Conservation (phyloP, 2,113 vertebrate species). For the Entomyzon cyanotis region DNA sequence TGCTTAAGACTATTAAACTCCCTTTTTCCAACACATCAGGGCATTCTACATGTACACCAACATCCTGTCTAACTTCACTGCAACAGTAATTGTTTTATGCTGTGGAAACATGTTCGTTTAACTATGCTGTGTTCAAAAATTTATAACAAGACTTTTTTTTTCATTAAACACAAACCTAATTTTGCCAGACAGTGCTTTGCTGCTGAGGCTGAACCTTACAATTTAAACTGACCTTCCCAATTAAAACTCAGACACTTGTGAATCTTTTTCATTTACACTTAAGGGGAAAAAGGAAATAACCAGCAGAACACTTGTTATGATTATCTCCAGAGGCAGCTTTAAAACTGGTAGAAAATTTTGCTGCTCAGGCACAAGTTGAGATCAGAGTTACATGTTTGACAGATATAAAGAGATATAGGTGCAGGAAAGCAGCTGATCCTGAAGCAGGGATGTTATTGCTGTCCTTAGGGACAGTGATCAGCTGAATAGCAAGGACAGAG, state of each 20-base stretch:
- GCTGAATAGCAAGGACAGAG: fast-evolving
- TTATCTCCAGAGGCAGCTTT: neutral
- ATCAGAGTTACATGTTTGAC: neutral
- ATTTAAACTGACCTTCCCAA: neutral
- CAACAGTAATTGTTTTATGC: neutral
- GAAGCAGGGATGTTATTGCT: neutral
- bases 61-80: neutral
- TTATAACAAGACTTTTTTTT: neutral
- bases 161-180: neutral
- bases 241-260: neutral
- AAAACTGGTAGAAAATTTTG: neutral
- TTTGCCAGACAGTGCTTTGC: neutral
- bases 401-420: neutral
- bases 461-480: neutral
- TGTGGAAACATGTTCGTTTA: neutral
- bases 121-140: neutral
- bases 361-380: neutral
- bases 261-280: slow-evolving; percentile 18
- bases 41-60: neutral
- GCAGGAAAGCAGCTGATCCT: neutral
- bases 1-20: neutral
- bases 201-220: neutral
- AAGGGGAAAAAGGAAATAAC: neutral
- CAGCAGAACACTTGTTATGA: neutral
- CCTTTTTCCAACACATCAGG: neutral